Conservation (phyloP, 2,888 invertebrate species). For the Ophonus ardosiacus region DNA sequence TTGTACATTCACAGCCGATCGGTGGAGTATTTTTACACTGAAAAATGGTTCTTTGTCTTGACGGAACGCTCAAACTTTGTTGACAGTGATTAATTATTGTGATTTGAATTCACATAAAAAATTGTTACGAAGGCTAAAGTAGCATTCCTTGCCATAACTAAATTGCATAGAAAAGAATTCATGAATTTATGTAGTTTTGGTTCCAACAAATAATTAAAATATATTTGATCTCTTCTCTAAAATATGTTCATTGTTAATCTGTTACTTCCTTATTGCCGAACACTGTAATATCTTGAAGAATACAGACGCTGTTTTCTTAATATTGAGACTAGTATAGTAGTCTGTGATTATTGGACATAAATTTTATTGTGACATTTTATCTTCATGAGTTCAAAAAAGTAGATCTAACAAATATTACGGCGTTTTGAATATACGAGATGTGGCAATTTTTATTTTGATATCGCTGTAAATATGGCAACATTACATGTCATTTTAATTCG, state of each 20-base stretch:
- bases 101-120: conserved; percentile 45
- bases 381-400: too few species aligned
- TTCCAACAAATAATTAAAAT: not conserved
- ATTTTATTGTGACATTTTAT: too few species aligned
- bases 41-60: conserved; percentile 46
- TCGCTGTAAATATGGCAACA: too few species aligned
- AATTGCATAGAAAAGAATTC: not conserved
- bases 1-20: conserved; percentile 6
- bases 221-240: not conserved
- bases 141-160: not conserved
- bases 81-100: conserved; percentile 52
- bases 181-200: not conserved
- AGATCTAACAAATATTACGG: too few species aligned
- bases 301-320: too few species aligned
- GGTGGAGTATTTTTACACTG: conserved; percentile 21
- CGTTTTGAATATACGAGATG: too few species aligned
- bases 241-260: not conserved
- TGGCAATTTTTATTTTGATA: too few species aligned
- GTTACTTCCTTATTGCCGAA: not conserved
- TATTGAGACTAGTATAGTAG: not conserved
- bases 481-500: too few species aligned
- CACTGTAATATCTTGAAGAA: not conserved
- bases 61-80: conserved; percentile 22
- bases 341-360: not conserved
- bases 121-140: not conserved